Evolutionary conservation across 2,113 vertebrate species (phyloP).

Genomic region (Pelodiscus sinensis): DNA sequence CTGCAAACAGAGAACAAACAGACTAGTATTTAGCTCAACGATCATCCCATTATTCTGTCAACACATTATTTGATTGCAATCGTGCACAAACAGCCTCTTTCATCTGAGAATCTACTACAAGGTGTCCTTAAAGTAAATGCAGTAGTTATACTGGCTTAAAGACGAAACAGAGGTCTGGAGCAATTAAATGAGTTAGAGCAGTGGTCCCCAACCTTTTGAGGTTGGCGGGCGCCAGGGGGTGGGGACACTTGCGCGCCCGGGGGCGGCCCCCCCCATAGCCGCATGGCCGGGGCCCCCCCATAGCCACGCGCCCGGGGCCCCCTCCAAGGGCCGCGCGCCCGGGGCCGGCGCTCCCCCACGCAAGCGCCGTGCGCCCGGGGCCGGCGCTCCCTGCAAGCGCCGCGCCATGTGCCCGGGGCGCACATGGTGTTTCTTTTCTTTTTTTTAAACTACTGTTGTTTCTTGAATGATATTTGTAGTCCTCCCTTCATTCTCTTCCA

Average conservation of each 20-base stretch:
- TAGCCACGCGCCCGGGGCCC: too few species aligned
- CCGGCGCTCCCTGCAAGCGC: too few species aligned
- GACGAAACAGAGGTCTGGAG: neutral
- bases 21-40: neutral
- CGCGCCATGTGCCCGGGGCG: too few species aligned
- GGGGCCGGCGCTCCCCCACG: too few species aligned
- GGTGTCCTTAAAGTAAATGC: neutral
- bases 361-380: too few species aligned
- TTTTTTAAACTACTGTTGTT: neutral
- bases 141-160: neutral
- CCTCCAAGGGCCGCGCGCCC: too few species aligned
- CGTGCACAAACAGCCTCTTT: neutral
- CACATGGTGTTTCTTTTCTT: neutral
- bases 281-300: too few species aligned
- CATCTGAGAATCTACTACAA: neutral
- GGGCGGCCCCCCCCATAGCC: too few species aligned
- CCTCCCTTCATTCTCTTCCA: neutral
- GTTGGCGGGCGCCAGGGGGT: too few species aligned
- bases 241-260: too few species aligned
- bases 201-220: too few species aligned
- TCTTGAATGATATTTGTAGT: neutral
- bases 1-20: neutral
- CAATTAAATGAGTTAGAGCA: neutral
- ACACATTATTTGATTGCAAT: neutral
- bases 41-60: neutral